These are phyloP conservation scores for Maniola hyperantus DNA, from an alignment of 2,888 invertebrate species.

Conservation along the genomic window DNA sequence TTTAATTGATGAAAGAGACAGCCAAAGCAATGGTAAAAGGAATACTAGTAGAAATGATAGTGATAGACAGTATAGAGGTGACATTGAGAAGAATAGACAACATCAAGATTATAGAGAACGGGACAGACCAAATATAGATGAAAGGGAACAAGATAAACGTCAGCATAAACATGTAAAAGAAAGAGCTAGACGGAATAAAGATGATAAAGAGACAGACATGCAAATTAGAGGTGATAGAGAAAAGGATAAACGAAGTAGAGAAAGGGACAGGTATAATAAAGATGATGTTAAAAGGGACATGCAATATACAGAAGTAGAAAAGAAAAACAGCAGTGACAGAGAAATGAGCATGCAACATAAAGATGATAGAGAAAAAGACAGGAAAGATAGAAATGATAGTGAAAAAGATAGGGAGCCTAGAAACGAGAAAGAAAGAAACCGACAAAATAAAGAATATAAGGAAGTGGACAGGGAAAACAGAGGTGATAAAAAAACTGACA, in stretches of 20 bases:
- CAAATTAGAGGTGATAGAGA: background rate
- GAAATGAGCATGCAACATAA: background rate
- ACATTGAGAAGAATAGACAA: conserved; percentile 40
- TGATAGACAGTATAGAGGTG: conserved; percentile 57
- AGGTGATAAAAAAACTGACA: conserved; percentile 37
- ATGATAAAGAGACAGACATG: background rate
- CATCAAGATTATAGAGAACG: conserved; percentile 30
- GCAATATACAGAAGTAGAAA: background rate
- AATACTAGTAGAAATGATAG: conserved; percentile 47
- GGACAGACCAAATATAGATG: conserved; percentile 22
- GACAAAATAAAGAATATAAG: too few relatives aligned
- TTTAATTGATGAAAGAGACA: conserved; percentile 44
- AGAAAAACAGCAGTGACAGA: background rate
- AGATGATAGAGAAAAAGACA: background rate
- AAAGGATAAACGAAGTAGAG: background rate
- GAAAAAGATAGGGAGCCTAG: background rate
- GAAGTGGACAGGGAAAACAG: conserved; percentile 51
- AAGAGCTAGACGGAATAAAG: conserved; percentile 27
- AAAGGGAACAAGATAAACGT: conserved; percentile 28
- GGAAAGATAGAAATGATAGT: background rate
- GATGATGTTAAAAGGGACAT: background rate
- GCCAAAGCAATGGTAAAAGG: conserved; percentile 51
- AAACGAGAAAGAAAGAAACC: background rate
- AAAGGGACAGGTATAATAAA: background rate
- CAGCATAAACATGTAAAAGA: conserved; percentile 32